These are phyloP conservation scores for Gobionotothen gibberifrons DNA, from an alignment of 2,797 vertebrate genomes.

Conservation along the genomic window DNA sequence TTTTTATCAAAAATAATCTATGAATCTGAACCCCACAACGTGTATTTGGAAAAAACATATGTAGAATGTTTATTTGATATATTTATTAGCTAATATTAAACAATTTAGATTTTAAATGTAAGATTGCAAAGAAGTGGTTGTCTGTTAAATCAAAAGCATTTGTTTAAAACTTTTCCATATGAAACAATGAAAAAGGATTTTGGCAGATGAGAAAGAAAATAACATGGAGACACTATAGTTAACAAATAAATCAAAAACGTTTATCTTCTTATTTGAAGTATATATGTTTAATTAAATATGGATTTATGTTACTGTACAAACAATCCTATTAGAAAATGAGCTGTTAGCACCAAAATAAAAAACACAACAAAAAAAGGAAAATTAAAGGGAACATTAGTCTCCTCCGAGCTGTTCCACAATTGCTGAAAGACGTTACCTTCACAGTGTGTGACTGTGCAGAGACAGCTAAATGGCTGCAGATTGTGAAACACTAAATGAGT, in stretches of 20 bases:
- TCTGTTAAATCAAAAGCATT: not conserved
- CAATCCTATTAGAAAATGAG: not conserved
- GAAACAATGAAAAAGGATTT: not conserved
- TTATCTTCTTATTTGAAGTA: constrained; percentile 10
- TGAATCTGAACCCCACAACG: constrained; percentile 1
- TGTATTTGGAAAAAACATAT: not conserved
- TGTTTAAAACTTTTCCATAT: not conserved
- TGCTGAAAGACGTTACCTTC: constrained; percentile 9
- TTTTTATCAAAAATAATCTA: not conserved
- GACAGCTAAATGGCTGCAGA: constrained; percentile 38
- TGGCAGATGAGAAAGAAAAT: constrained; percentile 10
- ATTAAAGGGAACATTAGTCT: constrained; percentile 1
- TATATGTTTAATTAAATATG: constrained; percentile 25
- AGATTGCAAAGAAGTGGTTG: not conserved
- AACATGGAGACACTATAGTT: not conserved
- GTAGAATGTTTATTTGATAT: not conserved
- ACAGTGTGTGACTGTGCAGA: constrained; percentile 20
- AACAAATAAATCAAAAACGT: not conserved
- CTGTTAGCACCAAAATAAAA: constrained; percentile 10
- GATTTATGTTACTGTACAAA: constrained; percentile 8
- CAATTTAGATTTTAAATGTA: not conserved
- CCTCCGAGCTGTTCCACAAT: constrained; percentile 8
- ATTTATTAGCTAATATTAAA: constrained; percentile 10
- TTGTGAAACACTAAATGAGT: constrained; percentile 57
- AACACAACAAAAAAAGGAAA: constrained; percentile 7